These are phyloP conservation scores for Peromyscus leucopus DNA, from an alignment of 2,113 vertebrate genomes.

Conservation along the genomic window DNA sequence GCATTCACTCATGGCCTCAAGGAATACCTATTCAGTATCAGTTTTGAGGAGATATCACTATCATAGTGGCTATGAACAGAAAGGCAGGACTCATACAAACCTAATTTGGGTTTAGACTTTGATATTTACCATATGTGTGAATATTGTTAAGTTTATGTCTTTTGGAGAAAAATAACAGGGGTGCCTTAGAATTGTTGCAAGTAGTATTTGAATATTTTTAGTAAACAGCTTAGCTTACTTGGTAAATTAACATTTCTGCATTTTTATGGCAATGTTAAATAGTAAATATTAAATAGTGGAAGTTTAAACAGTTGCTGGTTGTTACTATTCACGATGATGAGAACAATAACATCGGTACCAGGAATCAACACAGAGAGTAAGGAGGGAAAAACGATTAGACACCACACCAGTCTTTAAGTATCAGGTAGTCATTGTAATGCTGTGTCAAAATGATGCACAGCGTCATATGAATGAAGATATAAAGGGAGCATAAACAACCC, in stretches of 20 bases:
- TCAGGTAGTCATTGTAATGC: background rate
- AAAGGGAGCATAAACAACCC: background rate
- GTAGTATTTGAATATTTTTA: background rate
- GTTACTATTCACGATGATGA: background rate
- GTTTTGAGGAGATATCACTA: background rate
- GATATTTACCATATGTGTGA: constrained; percentile 26
- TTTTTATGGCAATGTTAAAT: background rate
- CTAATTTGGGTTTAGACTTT: background rate
- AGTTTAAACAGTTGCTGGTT: background rate
- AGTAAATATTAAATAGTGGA: background rate
- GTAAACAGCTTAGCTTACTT: background rate
- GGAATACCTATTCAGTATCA: background rate
- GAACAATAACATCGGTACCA: background rate
- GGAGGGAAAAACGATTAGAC: background rate
- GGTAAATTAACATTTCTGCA: background rate
- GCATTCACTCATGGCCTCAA: background rate
- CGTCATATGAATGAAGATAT: background rate
- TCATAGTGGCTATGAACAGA: background rate
- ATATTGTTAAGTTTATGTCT: background rate
- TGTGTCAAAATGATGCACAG: background rate
- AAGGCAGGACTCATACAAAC: background rate
- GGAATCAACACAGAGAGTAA: background rate
- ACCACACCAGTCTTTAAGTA: background rate
- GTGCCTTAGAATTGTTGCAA: background rate
- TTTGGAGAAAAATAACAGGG: background rate